phyloP scores from a whole-genome alignment of 2,888 invertebrate species.

The Volucella inanis region DNA sequence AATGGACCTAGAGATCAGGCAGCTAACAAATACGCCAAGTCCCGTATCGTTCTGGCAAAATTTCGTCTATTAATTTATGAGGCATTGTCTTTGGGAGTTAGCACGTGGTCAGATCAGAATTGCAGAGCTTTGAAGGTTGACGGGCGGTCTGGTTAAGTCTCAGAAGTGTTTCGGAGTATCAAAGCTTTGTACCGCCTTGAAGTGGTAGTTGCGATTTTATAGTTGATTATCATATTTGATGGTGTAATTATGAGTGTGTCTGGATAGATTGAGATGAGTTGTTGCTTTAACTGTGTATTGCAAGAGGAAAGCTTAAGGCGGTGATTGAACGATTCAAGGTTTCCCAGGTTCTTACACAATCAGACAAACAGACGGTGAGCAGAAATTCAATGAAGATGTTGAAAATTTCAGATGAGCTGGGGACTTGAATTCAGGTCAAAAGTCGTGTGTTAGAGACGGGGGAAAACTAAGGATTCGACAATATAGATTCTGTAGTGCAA shows the following conservation, averaged over 20 bases:
- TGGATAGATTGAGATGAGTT: constrained; percentile 37
- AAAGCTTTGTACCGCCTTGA: constrained; percentile 45
- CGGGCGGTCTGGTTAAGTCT: constrained; percentile 46
- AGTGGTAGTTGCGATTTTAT: constrained; percentile 49
- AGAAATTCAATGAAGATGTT: background rate
- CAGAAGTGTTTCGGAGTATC: constrained; percentile 53
- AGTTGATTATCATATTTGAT: constrained; percentile 64
- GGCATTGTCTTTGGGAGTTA: constrained; percentile 51
- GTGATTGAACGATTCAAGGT: constrained; percentile 15
- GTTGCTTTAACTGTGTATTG: constrained; percentile 2
- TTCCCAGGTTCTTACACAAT: constrained; percentile 4
- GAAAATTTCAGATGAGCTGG: too few species aligned
- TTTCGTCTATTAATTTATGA: constrained; percentile 67
- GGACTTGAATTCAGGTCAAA: too few species aligned
- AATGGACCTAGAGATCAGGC: constrained; percentile 49
- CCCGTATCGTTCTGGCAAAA: constrained; percentile 23
- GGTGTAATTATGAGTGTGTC: constrained; percentile 61
- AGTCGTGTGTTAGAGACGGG: too few species aligned
- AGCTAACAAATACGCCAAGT: constrained; percentile 51
- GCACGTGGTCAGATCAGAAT: constrained; percentile 63
- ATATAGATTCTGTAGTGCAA: too few species aligned
- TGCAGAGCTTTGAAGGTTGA: constrained; percentile 61
- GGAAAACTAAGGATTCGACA: too few species aligned
- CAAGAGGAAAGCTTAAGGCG: constrained; percentile 21
- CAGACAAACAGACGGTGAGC: too few species aligned